Percentiles rank a stretch among this genome's conserved stretches.
These are phyloP conservation scores for Tapera naevia DNA, from an alignment of 2,797 vertebrate species.

Conservation along the genomic window DNA sequence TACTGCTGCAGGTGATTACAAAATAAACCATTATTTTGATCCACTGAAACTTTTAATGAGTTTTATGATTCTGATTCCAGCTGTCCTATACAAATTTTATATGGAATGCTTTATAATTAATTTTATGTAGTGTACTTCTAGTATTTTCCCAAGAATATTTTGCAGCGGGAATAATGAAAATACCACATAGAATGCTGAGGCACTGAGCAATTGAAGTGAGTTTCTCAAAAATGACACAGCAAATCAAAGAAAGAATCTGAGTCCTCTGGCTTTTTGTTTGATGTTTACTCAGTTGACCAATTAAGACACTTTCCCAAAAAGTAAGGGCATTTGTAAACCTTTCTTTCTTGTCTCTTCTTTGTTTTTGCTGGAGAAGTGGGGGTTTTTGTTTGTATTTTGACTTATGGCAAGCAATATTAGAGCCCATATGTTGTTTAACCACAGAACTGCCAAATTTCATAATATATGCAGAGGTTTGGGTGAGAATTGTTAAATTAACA, in stretches of 20 bases:
- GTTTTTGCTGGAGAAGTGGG: background rate
- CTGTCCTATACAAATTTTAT: background rate
- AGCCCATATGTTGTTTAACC: background rate
- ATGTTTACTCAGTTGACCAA: background rate
- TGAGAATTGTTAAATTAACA: background rate
- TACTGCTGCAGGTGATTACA: background rate
- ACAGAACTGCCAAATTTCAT: background rate
- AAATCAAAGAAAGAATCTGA: background rate
- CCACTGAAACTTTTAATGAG: background rate
- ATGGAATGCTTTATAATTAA: background rate
- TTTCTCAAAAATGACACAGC: background rate
- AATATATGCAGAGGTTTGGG: background rate
- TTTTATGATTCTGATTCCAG: background rate
- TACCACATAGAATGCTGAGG: background rate
- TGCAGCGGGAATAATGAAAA: background rate
- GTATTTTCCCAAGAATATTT: background rate
- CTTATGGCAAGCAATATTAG: background rate
- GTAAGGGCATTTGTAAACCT: background rate
- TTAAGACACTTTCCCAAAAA: background rate
- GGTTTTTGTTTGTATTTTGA: background rate
- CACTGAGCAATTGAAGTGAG: background rate
- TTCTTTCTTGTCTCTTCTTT: background rate
- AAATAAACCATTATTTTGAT: background rate
- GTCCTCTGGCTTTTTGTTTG: background rate
- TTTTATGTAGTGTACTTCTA: background rate